phyloP scores from a whole-genome alignment of 2,113 vertebrate species.

The Taxidea taxus region DNA sequence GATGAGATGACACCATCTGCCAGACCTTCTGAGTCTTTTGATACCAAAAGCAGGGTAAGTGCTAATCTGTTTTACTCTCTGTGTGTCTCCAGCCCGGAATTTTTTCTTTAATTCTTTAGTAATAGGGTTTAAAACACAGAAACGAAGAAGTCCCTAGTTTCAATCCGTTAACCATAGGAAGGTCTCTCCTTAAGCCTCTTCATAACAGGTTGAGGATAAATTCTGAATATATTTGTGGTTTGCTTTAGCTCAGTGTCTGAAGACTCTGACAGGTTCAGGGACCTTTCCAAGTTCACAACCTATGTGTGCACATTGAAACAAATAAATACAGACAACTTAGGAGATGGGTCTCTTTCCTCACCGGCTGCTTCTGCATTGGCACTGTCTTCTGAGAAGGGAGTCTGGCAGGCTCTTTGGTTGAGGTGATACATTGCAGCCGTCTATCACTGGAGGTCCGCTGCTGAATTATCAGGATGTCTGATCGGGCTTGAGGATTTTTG shows the following conservation, averaged over 20 bases:
- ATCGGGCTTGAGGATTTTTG: constrained; percentile 54
- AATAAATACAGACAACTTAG: constrained; percentile 54
- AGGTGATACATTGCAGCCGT: constrained; percentile 14
- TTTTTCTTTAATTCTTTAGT: constrained; percentile 38
- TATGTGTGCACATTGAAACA: constrained; percentile 52
- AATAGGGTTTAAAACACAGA: constrained; percentile 48
- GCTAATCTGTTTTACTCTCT: constrained; percentile 18
- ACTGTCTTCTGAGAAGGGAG: constrained; percentile 24
- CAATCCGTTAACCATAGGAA: not conserved
- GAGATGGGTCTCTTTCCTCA: constrained; percentile 24
- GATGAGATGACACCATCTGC: not conserved
- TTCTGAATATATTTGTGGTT: constrained; percentile 65
- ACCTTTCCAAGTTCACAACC: constrained; percentile 25
- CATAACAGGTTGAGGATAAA: constrained; percentile 75
- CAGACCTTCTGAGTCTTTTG: not conserved
- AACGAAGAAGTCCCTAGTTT: not conserved
- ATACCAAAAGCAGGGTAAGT: constrained; percentile 12
- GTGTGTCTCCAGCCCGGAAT: not conserved
- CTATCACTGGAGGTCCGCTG: constrained; percentile 24
- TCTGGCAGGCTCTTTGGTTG: constrained; percentile 61
- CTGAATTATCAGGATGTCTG: constrained; percentile 49
- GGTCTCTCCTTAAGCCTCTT: not conserved
- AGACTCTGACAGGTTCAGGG: constrained; percentile 53
- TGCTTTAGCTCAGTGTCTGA: constrained; percentile 54
- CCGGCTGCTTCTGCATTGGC: constrained; percentile 32